Evolutionary conservation across 2,888 invertebrate species (phyloP), one percentile per base, ranked within the genome.

Genomic region (Lasioglossum leucozonium): DNA sequence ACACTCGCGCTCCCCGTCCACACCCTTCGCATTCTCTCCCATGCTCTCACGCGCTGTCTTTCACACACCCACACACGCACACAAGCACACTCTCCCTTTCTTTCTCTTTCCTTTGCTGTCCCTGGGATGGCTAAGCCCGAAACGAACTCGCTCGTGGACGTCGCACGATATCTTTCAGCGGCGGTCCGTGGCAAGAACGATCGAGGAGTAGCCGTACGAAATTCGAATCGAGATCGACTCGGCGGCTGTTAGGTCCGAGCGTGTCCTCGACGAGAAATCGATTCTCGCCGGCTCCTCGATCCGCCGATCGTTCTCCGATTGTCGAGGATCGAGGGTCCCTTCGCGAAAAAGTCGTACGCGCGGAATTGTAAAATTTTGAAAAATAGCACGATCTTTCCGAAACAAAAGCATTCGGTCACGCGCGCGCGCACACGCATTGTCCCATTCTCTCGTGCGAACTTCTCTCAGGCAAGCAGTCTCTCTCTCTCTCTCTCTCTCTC

Each of bases 291-390:
- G 67, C 73, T 82, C 73, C 79, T 87, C 89, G 80, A 76, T 83
- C 3, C 34, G 84, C 86, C 72, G 62, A 72, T 87, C 82, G 88
- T 85, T 89, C 82, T 76, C 84, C 87, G 90, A 90, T 89, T 89
- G 91, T 90, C 90, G 88, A 89, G 90, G 89, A 89, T 87, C 82
- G 82, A 86, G 84, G 88, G 90, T 88, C 86, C 86, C 84, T 88
- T 89, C 87, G 89, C 87, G 89, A 90, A 91, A 80, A 37, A 79
- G 78, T 82, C 80, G 90, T 90, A 88, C 90, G 91, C 90, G 89
- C 87, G 83, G 87, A 84, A 51, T 82, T 93, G 88, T 92, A 93
- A 93, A 94, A 94, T 94, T 94, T 94, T 94, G 94, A 94, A 93
- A 94, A 94, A 94, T 94, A 94, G 93, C 93, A 93, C 91, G 92